These are phyloP conservation scores for Anadara kagoshimensis DNA, from an alignment of 1,140 invertebrate genomes.

Conservation along the genomic window DNA sequence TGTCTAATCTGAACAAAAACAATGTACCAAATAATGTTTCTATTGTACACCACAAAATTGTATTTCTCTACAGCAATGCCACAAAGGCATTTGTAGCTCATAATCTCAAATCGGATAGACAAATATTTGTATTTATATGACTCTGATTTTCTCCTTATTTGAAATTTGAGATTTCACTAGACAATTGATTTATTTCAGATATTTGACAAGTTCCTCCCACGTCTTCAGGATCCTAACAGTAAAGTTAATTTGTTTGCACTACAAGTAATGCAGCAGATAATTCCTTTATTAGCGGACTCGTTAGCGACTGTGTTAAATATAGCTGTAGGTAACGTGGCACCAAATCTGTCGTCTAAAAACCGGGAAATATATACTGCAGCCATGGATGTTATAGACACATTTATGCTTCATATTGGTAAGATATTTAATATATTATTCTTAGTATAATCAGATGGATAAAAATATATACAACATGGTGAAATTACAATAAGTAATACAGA, in stretches of 20 bases:
- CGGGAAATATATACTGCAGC: conserved; percentile 68
- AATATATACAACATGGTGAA: too few species aligned
- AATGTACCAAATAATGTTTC: too few species aligned
- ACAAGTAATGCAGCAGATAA: conserved; percentile 67
- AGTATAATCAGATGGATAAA: too few species aligned
- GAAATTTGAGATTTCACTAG: conserved; percentile 1
- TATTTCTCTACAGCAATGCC: too few species aligned
- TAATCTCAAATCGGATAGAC: too few species aligned
- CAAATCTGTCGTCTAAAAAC: conserved; percentile 73
- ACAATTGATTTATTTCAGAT: conserved; percentile 62
- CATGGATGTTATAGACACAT: conserved; percentile 64
- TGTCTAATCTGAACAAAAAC: too few species aligned
- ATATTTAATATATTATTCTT: too few species aligned
- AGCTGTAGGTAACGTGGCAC: conserved; percentile 63
- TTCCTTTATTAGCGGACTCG: conserved; percentile 62
- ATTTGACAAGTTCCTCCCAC: conserved; percentile 72
- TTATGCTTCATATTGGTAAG: conserved; percentile 69
- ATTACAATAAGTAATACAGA: too few species aligned
- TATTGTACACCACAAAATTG: too few species aligned
- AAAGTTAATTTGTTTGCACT: conserved; percentile 73
- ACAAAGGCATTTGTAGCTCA: too few species aligned
- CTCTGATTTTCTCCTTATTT: background rate
- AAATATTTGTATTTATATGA: too few species aligned
- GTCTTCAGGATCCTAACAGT: conserved; percentile 71
- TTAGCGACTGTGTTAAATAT: conserved; percentile 63